Base-by-base conservation (phyloP, 2,797 vertebrate species). In the Rhinella marina region DNA sequence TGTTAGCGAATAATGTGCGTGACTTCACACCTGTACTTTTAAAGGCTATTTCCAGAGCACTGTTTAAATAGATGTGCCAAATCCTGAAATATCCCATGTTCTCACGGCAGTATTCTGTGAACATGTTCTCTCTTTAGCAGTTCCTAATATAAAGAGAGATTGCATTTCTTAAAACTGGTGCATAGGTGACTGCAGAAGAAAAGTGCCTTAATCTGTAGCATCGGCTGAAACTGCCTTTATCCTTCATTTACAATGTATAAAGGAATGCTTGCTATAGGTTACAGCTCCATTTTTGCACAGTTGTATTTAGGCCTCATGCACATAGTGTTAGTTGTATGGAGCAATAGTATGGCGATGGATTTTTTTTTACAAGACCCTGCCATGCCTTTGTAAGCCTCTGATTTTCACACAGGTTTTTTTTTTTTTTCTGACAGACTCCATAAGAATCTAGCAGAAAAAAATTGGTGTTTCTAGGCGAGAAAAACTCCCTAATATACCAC, bases 41-140 rank as follows among this genome's bases (percentile, higher is more conserved):
- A 76, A 16, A 76, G 56, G 72, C 56, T 62, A 76, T 76, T 62
- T 85, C 57, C 59, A 41, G 27, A 85, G 73, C 54, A 25, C 12
- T 4, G 57, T 29, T 66, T 29, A 61, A 66, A 85, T 52, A 56
- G 84, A 86, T 86, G 85, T 86, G 85, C 85, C 76, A 86, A 86
- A 86, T 70, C 64, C 85, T 86, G 75, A 76, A 41, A 61, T 85
- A 76, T 50, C 83, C 54, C 83, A 62, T 23, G 50, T 25, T 27
- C 14, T 82, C 68, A 61, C n/a, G 8, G 23, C 54, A 62, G 70
- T 76, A 62, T 62, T 62, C 21, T n/a, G 32, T 66, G 32, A 41
- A 9, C 41, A n/a, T 7, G 59, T 41, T 48, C 59, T 48, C 59
- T 62, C 59, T 62, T 2, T 81, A 29, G 29, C 61, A 32, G 29